These are phyloP conservation scores for Horisme vitalbata DNA, from an alignment of 2,888 invertebrate genomes.

Conservation along the genomic window DNA sequence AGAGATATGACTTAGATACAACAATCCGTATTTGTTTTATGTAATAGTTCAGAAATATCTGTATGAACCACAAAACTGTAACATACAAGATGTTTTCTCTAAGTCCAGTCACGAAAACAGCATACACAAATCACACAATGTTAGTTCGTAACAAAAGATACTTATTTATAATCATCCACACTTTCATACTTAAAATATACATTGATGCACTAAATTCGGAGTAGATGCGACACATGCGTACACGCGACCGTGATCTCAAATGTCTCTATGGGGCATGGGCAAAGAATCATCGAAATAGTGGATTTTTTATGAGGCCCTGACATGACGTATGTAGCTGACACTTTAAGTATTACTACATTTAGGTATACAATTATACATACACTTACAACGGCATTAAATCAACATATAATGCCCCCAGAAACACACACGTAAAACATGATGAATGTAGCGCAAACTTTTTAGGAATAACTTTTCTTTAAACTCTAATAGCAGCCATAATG, in stretches of 20 bases:
- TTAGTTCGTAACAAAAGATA: conserved; percentile 3
- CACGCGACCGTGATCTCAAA: neutral
- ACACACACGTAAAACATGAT: no score
- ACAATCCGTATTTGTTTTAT: conserved; percentile 56
- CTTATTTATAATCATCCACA: conserved; percentile 2
- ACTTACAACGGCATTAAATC: no score
- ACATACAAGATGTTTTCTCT: neutral
- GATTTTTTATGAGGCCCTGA: no score
- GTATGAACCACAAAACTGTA: neutral
- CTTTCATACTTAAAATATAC: conserved; percentile 6
- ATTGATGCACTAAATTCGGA: conserved; percentile 6
- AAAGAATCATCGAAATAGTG: no score
- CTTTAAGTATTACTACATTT: no score
- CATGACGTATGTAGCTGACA: no score
- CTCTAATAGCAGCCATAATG: neutral
- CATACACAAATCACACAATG: conserved; percentile 8
- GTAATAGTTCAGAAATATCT: conserved; percentile 6
- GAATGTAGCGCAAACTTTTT: no score
- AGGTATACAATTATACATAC: no score
- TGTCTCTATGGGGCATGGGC: neutral
- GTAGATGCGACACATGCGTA: neutral
- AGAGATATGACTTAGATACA: conserved; percentile 78
- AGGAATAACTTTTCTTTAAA: neutral
- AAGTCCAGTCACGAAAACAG: neutral
- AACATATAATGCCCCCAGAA: no score